Base-by-base conservation (phyloP, 2,888 invertebrate species). In the Phasia obesa region DNA sequence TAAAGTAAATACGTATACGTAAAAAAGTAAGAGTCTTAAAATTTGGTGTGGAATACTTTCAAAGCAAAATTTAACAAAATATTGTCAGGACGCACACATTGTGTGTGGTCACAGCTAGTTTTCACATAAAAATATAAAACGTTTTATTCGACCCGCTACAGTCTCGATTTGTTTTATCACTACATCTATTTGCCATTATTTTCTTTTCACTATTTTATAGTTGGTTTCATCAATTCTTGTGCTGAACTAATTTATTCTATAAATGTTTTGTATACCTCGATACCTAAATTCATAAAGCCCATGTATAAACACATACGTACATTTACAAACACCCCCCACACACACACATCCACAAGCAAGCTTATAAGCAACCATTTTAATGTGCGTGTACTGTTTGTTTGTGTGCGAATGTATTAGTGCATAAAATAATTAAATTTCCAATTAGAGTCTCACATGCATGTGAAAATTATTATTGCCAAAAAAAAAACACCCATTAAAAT, bases 361-460 rank as follows among this genome's bases (percentile, higher is more conserved):
- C 9, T n/a, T 31, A 31, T 31, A 9, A 9, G 31, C 35, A 35
- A 35, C 11, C 35, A 31, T 35, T 35, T 35, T 35, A 3, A n/a
- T 53, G 42, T 62, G 19, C n/a, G 19, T 57, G 17, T 3, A n/a
- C 35, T 35, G 2, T 35, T 35, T 19, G n/a, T 23, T 25, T 62
- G 4, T 55, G 35, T n/a, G 13, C 53, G n/a, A 2, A 44, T 75
- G 27, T 74, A 62, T 42, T 71, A 65, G 65, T 62, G 79, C 70
- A 84, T 76, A 74, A 84, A 85, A 85, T 85, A 85, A 85, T 85
- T 84, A 85, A 85, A 85, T 81, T 81, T 85, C 79, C 74, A 84
- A 84, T 85, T 85, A 85, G 75, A 81, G 23, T 25, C 49, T 76
- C 81, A 79, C 73, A 84, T 76, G 76, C 73, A 84, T 76, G 76